Evolutionary conservation across 1,140 invertebrate species (phyloP), one percentile per base, ranked within the genome.

Genomic region (Danaus plexippus): DNA sequence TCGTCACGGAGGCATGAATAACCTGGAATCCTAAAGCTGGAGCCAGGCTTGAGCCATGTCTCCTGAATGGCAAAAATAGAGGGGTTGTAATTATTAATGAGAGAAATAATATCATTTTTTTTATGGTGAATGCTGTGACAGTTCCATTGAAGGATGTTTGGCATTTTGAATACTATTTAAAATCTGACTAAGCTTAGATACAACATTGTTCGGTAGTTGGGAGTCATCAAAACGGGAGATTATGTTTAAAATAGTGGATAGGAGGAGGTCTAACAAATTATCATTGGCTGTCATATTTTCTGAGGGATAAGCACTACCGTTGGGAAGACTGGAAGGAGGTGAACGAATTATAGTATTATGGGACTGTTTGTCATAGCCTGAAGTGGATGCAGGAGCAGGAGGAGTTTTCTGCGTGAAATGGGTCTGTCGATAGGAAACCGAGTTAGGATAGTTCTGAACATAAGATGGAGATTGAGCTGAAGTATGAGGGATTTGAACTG

Each of bases 81-180:
- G n/a, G n/a, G n/a, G n/a, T n/a, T n/a, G n/a, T n/a, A n/a, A n/a
- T n/a, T n/a, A n/a, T n/a, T n/a, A n/a, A n/a, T n/a, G n/a, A n/a
- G n/a, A n/a, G n/a, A n/a, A n/a, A n/a, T n/a, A n/a, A n/a, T n/a
- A n/a, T n/a, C n/a, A 43, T 42, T 18, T 9, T 42, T 47, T 32
- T 55, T 55, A 43, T 47, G 44, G 12, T 46, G 45, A 40, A 55
- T 47, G 53, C 53, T 32, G 22, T 32, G 22, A 32, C 22, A 32
- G 7, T 32, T 32, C 22, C 22, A 32, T 32, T 32, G 22, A 5
- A 55, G 9, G 42, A 9, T 22, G 7, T 32, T 13, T 11, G 12
- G 13, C 43, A 52, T 44, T 44, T 13, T 52, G n/a, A 18, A 15
- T 44, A 10, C 1, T 3, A 11, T 45, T 46, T 11, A 45, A 11